Conservation (phyloP, 1,140 invertebrate genomes). For the Tetraneura akinire region DNA sequence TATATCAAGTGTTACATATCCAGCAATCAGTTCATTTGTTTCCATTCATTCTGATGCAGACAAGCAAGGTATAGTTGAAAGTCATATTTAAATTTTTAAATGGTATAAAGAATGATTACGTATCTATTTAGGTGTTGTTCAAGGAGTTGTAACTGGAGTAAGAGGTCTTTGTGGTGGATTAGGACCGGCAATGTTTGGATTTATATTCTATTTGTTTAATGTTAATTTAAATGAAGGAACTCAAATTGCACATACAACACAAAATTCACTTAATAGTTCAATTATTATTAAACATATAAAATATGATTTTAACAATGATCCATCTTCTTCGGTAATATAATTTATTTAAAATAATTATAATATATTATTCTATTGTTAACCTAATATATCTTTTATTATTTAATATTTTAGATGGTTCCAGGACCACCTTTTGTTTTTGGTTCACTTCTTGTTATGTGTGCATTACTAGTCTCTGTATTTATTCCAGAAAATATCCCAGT, state of each 20-base stretch:
- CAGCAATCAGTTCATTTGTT: constrained; percentile 98
- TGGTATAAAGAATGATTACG: constrained; percentile 1
- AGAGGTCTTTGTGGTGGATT: constrained; percentile 86
- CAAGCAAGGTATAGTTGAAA: constrained; percentile 74
- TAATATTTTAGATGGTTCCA: constrained; percentile 74
- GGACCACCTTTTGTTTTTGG: constrained; percentile 99
- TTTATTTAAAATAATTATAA: not conserved
- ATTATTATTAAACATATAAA: constrained; percentile 42
- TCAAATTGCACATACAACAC: constrained; percentile 31
- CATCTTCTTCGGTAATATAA: constrained; percentile 40
- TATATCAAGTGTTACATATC: constrained; percentile 94
- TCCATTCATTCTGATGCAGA: constrained; percentile 95
- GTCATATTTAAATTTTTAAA: not conserved
- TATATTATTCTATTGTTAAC: not conserved
- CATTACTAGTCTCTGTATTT: constrained; percentile 87
- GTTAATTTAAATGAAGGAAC: constrained; percentile 87
- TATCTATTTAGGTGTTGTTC: constrained; percentile 75
- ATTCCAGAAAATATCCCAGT: constrained; percentile 66
- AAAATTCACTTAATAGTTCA: constrained; percentile 23
- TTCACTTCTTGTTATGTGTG: constrained; percentile 92
- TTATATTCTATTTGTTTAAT: constrained; percentile 98
- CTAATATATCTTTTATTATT: not conserved
- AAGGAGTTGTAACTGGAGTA: constrained; percentile 98
- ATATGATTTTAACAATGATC: constrained; percentile 32
- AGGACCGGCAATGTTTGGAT: constrained; percentile 93